Percentiles rank a stretch among this genome's conserved stretches.
Evolutionary conservation across 2,113 vertebrate species (phyloP).

Genomic region (Panthera tigris): DNA sequence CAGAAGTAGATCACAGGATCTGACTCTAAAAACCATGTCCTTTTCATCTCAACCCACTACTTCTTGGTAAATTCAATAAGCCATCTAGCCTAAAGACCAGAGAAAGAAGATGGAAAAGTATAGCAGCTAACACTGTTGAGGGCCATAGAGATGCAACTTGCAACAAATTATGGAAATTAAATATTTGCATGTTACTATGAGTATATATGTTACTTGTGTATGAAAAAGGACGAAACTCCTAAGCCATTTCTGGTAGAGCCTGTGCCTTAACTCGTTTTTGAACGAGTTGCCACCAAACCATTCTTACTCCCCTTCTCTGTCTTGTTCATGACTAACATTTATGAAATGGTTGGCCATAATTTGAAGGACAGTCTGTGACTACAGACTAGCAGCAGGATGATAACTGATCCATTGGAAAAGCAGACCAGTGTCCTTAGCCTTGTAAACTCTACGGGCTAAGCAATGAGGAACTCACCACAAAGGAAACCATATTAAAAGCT

Average conservation of each 20-base stretch:
- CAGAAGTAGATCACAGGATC: background rate
- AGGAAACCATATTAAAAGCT: constrained; percentile 12
- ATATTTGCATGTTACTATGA: background rate
- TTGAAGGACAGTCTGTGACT: constrained; percentile 29
- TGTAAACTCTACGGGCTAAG: background rate
- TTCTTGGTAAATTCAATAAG: background rate
- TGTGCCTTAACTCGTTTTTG: background rate
- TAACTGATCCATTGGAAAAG: background rate
- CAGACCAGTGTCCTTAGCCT: background rate
- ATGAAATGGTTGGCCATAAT: constrained; percentile 1
- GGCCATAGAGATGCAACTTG: background rate
- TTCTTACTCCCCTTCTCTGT: background rate
- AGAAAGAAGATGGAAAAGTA: background rate
- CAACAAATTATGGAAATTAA: constrained; percentile 31
- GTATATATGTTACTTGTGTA: background rate
- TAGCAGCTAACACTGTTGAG: background rate
- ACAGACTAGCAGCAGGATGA: constrained; percentile 38
- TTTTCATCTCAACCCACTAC: background rate
- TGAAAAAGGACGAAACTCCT: background rate
- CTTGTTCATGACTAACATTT: constrained; percentile 28
- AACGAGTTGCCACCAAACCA: background rate
- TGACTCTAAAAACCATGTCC: background rate
- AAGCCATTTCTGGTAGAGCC: background rate
- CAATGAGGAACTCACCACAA: background rate
- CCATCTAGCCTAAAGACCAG: background rate